Percentiles rank a stretch among this genome's conserved stretches.
phyloP scores from a whole-genome alignment of 2,113 vertebrate genomes.

The Cisticola juncidis region DNA sequence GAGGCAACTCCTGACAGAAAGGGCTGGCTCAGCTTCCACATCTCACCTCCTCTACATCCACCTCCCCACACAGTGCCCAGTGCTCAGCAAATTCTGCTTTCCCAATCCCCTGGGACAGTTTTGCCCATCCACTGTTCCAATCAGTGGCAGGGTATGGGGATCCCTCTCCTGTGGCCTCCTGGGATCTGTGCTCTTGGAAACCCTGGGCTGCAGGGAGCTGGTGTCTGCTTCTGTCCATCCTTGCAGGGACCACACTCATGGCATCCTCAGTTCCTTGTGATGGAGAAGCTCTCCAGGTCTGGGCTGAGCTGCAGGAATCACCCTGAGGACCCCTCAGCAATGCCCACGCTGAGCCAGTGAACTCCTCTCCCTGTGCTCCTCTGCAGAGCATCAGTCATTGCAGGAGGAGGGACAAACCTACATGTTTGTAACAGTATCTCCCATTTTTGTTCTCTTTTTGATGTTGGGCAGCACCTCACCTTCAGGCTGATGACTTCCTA shows the following conservation, averaged over 20 bases:
- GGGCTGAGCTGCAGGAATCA: not conserved
- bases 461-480: not conserved
- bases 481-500: not conserved
- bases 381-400: not conserved
- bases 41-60: not conserved
- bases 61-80: rapidly evolving
- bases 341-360: rapidly evolving
- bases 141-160: rapidly evolving
- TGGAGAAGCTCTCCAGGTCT: not conserved
- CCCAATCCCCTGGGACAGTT: rapidly evolving
- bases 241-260: rapidly evolving
- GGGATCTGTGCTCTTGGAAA: not conserved
- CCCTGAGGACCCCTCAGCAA: rapidly evolving
- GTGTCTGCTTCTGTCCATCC: not conserved
- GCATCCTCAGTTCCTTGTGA: not conserved
- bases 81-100: not conserved
- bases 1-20: not conserved
- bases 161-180: rapidly evolving
- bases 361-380: not conserved
- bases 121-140: rapidly evolving
- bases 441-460: not conserved
- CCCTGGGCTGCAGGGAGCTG: not conserved
- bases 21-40: not conserved
- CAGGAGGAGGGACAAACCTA: not conserved
- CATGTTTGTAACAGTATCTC: not conserved